Evolutionary conservation across 2,888 invertebrate genomes (phyloP).

Genomic region (Tipula helvola): DNA sequence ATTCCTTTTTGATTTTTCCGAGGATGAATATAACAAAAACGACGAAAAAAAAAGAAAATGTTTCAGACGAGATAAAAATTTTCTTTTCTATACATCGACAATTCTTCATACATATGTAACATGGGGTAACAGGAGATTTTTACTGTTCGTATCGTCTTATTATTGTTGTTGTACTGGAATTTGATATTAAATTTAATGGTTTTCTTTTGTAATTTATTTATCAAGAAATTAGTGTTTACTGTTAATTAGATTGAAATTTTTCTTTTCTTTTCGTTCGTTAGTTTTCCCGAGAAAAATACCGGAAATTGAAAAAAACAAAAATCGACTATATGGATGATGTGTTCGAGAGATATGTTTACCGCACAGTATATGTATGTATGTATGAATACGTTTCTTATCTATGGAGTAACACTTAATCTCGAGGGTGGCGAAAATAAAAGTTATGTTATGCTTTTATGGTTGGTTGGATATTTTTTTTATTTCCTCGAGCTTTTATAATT

Average conservation of each 20-base stretch:
- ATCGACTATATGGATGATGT: background rate
- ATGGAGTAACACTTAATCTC: background rate
- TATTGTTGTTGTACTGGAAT: background rate
- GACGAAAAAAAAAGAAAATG: background rate
- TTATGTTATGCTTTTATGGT: background rate
- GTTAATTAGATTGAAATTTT: background rate
- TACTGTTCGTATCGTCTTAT: background rate
- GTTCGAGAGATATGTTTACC: background rate
- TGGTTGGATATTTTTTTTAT: background rate
- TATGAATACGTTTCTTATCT: background rate
- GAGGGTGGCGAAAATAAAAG: background rate
- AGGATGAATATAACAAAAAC: background rate
- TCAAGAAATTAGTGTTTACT: background rate
- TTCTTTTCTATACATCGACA: background rate
- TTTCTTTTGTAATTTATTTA: slow-evolving; percentile 4
- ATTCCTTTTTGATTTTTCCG: background rate
- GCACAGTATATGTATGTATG: background rate
- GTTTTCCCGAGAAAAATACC: background rate
- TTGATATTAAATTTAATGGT: background rate
- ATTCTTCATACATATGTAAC: background rate
- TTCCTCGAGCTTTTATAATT: background rate
- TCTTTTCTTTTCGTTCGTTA: background rate
- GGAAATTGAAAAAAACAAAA: background rate
- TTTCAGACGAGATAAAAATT: background rate
- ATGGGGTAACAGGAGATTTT: background rate